These are phyloP conservation scores for Neotoma lepida DNA, from an alignment of 2,113 vertebrate genomes.

Conservation along the genomic window DNA sequence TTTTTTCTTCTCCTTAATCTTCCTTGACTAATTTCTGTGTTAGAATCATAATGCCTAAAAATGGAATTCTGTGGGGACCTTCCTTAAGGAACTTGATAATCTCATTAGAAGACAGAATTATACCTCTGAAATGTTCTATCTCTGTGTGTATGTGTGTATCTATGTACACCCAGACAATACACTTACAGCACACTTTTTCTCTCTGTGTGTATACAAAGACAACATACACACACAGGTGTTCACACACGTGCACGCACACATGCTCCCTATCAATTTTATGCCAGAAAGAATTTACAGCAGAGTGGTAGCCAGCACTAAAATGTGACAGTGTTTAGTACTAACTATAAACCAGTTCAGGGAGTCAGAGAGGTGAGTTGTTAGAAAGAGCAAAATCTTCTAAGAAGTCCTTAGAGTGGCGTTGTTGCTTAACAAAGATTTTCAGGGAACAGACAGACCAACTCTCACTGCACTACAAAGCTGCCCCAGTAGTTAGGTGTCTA, in stretches of 20 bases:
- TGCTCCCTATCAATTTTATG: not conserved
- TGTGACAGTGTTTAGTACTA: not conserved
- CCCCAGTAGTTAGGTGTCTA: not conserved
- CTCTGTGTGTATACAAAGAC: not conserved
- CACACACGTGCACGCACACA: not conserved
- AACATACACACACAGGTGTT: not conserved
- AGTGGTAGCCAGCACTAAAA: conserved; percentile 10
- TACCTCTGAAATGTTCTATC: not conserved
- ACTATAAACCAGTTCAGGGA: not conserved
- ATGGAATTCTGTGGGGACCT: not conserved
- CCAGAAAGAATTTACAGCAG: conserved; percentile 21
- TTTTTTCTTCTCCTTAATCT: not conserved
- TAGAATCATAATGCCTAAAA: conserved; percentile 8
- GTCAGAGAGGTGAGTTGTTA: not conserved
- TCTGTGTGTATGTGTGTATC: not conserved
- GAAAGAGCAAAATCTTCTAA: not conserved
- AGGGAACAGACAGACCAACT: conserved; percentile 25
- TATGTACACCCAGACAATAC: not conserved
- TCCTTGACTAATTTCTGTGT: not conserved
- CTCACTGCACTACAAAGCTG: not conserved
- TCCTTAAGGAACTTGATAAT: conserved; percentile 11
- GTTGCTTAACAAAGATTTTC: conserved; percentile 35
- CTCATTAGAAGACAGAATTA: conserved; percentile 43
- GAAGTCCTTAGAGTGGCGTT: not conserved
- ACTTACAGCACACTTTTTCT: not conserved